A percentile compares a stretch with the other conserved stretches of the same genome.
Evolutionary conservation across 2,113 vertebrate genomes (phyloP).

Genomic region (Campylomormyrus tamandua): DNA sequence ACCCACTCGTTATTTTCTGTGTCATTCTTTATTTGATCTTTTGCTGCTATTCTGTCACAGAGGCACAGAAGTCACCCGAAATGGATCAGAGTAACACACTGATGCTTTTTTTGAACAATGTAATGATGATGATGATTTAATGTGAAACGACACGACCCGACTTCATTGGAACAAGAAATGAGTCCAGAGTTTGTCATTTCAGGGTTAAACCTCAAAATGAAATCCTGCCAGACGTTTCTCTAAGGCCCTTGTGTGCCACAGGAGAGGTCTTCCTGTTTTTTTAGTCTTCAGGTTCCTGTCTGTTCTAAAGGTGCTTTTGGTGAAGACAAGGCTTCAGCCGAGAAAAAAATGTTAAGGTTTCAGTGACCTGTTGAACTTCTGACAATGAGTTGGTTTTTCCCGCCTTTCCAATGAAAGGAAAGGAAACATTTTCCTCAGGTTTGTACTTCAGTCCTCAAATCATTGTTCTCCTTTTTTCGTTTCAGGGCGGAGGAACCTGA

Average conservation of each 20-base stretch:
- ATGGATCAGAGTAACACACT: background rate
- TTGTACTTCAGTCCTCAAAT: background rate
- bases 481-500: slow-evolving; percentile 80
- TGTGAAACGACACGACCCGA: background rate
- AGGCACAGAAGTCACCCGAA: background rate
- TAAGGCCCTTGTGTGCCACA: background rate
- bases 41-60: background rate
- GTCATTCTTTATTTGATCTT: background rate
- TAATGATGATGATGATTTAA: too few species aligned
- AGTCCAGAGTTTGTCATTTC: background rate
- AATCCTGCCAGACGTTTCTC: background rate
- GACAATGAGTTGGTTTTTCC: background rate
- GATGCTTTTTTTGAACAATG: background rate
- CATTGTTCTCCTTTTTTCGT: background rate
- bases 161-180: background rate
- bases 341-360: background rate
- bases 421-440: background rate
- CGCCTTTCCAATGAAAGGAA: background rate
- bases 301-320: background rate
- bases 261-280: background rate
- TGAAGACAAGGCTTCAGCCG: background rate
- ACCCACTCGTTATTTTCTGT: background rate
- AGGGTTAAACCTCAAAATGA: background rate
- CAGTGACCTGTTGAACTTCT: background rate
- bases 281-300: background rate